Evolutionary conservation across 2,888 invertebrate genomes (phyloP).

Genomic region (Drymonia ruficornis): DNA sequence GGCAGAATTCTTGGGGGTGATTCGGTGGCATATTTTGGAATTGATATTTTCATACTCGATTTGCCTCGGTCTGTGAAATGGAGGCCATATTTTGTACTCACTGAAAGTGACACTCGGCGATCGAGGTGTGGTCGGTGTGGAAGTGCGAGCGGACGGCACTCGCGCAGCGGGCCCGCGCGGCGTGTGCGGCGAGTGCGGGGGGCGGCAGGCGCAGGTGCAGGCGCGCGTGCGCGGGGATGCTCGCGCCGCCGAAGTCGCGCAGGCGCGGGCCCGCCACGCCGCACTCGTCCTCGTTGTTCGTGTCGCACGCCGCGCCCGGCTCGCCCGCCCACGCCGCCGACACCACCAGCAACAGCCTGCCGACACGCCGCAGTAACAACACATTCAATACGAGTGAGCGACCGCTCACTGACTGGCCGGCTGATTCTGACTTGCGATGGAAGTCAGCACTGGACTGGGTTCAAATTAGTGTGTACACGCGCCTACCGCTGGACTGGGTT

Average conservation of each 20-base stretch:
- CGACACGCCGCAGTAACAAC: background rate
- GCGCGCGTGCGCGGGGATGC: background rate
- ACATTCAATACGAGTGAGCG: too few relatives aligned
- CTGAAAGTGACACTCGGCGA: too few relatives aligned
- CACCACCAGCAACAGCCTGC: background rate
- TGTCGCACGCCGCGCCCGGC: background rate
- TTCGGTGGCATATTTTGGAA: too few relatives aligned
- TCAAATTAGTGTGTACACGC: too few relatives aligned
- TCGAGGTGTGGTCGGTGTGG: background rate
- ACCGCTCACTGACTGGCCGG: too few relatives aligned
- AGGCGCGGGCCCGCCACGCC: slow-evolving; percentile 6
- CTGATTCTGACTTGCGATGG: too few relatives aligned
- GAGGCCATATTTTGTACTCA: too few relatives aligned
- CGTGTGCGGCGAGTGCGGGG: background rate
- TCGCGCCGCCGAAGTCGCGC: background rate
- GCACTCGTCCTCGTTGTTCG: background rate
- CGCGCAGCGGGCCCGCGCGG: background rate
- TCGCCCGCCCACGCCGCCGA: slow-evolving; percentile 4
- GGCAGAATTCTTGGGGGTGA: too few relatives aligned
- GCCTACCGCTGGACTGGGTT: too few relatives aligned
- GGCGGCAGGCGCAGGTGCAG: background rate
- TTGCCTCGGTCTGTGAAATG: too few relatives aligned
- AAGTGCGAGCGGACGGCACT: background rate
- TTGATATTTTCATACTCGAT: too few relatives aligned
- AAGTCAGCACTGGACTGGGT: too few relatives aligned